phyloP scores from a whole-genome alignment of 2,113 vertebrate species.

The Periophthalmodon schlosseri region DNA sequence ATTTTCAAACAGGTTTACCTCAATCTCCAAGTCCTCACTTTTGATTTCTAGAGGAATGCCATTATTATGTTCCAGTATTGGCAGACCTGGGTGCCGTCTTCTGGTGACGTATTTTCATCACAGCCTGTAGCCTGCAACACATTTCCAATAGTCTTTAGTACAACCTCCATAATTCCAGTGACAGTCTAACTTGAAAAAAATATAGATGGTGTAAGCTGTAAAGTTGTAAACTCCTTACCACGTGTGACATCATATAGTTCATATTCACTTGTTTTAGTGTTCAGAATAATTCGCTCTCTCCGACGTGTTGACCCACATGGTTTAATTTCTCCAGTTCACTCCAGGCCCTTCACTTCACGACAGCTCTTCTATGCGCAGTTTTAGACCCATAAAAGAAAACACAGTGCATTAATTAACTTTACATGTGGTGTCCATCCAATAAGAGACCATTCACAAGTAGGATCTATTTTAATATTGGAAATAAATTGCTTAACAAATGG shows the following conservation, averaged over 20 bases:
- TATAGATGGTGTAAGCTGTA: background rate
- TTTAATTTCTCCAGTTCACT: background rate
- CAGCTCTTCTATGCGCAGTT: background rate
- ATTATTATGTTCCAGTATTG: background rate
- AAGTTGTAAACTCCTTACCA: background rate
- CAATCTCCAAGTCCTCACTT: conserved; percentile 41
- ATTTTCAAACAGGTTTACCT: conserved; percentile 19
- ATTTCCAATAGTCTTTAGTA: background rate
- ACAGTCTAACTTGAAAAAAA: background rate
- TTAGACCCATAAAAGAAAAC: background rate
- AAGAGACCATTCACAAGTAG: too few relatives aligned
- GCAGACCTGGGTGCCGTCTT: conserved; percentile 4
- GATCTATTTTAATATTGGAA: too few relatives aligned
- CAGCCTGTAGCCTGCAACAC: background rate
- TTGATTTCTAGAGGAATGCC: conserved; percentile 28
- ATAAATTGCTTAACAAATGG: too few relatives aligned
- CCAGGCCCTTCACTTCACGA: background rate
- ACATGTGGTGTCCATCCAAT: too few relatives aligned
- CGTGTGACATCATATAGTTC: background rate
- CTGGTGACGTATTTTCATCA: background rate
- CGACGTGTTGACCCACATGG: background rate
- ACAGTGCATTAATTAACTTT: background rate
- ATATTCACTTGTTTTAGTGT: background rate
- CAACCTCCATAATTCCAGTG: background rate
- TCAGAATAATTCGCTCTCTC: background rate